Percentiles rank a stretch among this genome's conserved stretches.
These are phyloP conservation scores for Conus canariensis DNA, from an alignment of 2,888 invertebrate species.

Conservation along the genomic window DNA sequence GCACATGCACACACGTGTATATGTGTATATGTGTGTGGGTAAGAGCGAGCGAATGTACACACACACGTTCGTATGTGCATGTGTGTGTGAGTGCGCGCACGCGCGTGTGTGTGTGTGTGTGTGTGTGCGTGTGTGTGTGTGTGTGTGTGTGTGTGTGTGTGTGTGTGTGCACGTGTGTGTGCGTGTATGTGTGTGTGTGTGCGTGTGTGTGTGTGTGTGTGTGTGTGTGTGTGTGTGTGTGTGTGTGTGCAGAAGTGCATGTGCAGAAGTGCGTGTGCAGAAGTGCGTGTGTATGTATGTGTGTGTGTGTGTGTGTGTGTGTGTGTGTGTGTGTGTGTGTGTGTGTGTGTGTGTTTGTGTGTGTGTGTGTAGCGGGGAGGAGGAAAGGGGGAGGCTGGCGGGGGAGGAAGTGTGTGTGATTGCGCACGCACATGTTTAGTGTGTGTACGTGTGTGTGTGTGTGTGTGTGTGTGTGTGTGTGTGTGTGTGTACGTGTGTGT, in stretches of 20 bases:
- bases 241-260: too few relatives aligned
- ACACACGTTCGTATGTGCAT: not conserved
- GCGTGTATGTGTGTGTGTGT: slow-evolving; percentile 2
- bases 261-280: too few relatives aligned
- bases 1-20: not conserved
- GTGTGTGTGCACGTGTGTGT: not conserved
- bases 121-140: slow-evolving; percentile 25
- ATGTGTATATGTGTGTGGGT: slow-evolving; percentile 18
- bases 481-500: slow-evolving; percentile 10
- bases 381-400: too few relatives aligned
- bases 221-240: not conserved
- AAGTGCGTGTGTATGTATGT: too few relatives aligned
- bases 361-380: too few relatives aligned
- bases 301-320: too few relatives aligned
- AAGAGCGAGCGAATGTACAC: too few relatives aligned
- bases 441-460: not conserved
- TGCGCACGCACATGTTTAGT: not conserved
- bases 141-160: slow-evolving; percentile 11
- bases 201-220: not conserved
- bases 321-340: too few relatives aligned
- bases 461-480: not conserved
- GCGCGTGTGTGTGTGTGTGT: slow-evolving; percentile 20
- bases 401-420: not conserved
- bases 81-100: not conserved
- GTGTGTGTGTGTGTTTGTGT: too few relatives aligned